Evolutionary conservation across 2,113 vertebrate genomes (phyloP).

Genomic region (Scomber colias): DNA sequence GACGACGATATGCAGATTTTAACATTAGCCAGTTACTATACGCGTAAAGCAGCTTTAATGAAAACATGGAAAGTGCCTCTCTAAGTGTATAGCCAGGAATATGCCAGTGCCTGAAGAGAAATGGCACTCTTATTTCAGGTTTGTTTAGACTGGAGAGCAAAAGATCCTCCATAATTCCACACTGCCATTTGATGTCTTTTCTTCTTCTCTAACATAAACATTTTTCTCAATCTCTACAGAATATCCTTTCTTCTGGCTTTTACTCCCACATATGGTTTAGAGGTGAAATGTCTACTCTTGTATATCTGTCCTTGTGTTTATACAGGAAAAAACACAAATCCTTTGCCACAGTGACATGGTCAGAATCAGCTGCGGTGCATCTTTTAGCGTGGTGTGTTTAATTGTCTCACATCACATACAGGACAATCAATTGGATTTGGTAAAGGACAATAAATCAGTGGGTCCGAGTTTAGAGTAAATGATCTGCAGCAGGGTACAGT

Average conservation of each 20-base stretch:
- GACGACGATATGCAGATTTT: background rate
- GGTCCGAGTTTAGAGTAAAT: constrained; percentile 5
- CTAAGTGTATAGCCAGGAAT: constrained; percentile 44
- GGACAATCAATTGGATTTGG: constrained; percentile 14
- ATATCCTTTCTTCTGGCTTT: constrained; percentile 15
- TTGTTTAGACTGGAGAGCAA: constrained; percentile 63
- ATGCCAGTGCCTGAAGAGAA: constrained; percentile 59
- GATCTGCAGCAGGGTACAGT: constrained; percentile 15
- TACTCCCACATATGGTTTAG: background rate
- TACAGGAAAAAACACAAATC: constrained; percentile 49
- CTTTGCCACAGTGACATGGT: background rate
- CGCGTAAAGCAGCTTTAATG: constrained; percentile 43
- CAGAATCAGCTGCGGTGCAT: constrained; percentile 12
- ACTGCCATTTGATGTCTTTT: constrained; percentile 42
- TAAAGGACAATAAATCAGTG: constrained; percentile 24
- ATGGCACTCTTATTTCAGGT: constrained; percentile 38
- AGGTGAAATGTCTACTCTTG: constrained; percentile 1
- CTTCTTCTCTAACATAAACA: constrained; percentile 31
- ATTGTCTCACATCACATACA: constrained; percentile 10
- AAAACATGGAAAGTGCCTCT: constrained; percentile 40
- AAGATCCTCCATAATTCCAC: constrained; percentile 52
- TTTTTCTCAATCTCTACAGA: constrained; percentile 9
- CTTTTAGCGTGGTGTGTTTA: constrained; percentile 25
- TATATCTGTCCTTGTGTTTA: constrained; percentile 43
- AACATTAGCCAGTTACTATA: constrained; percentile 20